Evolutionary conservation across 2,113 vertebrate species (phyloP).

Genomic region (Tenrec ecaudatus): DNA sequence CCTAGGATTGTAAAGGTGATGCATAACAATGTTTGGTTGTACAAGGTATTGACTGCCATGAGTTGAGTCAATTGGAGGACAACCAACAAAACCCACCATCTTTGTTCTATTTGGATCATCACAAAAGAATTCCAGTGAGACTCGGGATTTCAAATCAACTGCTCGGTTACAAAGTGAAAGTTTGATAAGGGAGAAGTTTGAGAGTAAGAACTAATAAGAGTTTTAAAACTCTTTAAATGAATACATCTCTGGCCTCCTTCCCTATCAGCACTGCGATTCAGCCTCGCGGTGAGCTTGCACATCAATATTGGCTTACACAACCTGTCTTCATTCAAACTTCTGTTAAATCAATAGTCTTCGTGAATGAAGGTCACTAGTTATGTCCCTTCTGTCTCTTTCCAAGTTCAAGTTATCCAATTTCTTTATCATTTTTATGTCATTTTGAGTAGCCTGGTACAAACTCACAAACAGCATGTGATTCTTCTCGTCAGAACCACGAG

Average conservation of each 20-base stretch:
- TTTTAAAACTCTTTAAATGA: background rate
- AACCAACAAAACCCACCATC: background rate
- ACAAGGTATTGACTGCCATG: background rate
- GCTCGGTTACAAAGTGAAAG: background rate
- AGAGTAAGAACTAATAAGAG: background rate
- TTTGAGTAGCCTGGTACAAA: background rate
- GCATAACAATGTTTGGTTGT: background rate
- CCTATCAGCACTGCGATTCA: background rate
- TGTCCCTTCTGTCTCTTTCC: background rate
- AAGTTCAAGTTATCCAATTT: background rate
- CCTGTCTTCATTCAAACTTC: background rate
- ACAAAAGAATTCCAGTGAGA: background rate
- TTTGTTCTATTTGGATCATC: background rate
- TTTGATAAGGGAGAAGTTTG: background rate
- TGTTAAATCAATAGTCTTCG: background rate
- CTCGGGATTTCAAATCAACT: background rate
- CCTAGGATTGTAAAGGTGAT: background rate
- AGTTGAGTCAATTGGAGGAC: background rate
- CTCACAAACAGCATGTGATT: no score
- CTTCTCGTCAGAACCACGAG: background rate
- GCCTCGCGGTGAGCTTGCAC: fast-evolving
- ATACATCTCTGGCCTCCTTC: background rate
- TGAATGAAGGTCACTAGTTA: background rate
- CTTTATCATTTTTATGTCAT: background rate
- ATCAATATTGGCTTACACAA: background rate